These are phyloP conservation scores for Ethmia dodecea DNA, from an alignment of 2,888 invertebrate genomes.

Conservation along the genomic window DNA sequence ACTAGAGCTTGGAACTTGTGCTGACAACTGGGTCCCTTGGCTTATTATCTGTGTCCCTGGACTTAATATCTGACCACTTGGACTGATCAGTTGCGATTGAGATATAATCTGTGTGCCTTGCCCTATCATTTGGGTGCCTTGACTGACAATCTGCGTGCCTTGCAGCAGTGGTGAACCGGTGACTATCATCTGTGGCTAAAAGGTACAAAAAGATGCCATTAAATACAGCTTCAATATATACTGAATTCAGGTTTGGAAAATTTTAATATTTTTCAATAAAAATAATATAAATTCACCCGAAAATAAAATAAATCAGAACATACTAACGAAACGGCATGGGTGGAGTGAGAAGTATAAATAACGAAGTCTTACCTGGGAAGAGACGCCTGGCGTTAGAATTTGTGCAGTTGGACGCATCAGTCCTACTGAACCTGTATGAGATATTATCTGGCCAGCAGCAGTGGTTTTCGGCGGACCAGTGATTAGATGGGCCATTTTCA, in stretches of 20 bases:
- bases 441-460: constrained; percentile 52
- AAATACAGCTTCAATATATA: background rate
- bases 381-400: constrained; percentile 62
- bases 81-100: constrained; percentile 54
- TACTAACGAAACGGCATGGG: background rate
- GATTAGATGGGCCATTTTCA: constrained; percentile 69
- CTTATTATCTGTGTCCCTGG: constrained; percentile 69
- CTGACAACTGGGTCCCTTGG: constrained; percentile 62
- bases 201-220: constrained; percentile 13
- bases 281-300: background rate
- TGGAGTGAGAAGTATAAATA: background rate
- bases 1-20: constrained; percentile 46
- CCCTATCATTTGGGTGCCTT: constrained; percentile 58
- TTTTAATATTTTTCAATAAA: background rate
- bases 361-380: constrained; percentile 51
- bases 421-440: constrained; percentile 55
- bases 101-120: constrained; percentile 60
- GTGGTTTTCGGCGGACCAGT: constrained; percentile 57
- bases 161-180: constrained; percentile 62
- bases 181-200: constrained; percentile 67
- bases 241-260: constrained; percentile 1
- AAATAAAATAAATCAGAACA: background rate
- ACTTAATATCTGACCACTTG: constrained; percentile 52
- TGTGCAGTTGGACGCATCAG: constrained; percentile 68
- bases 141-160: constrained; percentile 64